Evolutionary conservation across 2,888 invertebrate species (phyloP), one percentile per base, ranked within the genome.

Genomic region (Tiliacea citrago): DNA sequence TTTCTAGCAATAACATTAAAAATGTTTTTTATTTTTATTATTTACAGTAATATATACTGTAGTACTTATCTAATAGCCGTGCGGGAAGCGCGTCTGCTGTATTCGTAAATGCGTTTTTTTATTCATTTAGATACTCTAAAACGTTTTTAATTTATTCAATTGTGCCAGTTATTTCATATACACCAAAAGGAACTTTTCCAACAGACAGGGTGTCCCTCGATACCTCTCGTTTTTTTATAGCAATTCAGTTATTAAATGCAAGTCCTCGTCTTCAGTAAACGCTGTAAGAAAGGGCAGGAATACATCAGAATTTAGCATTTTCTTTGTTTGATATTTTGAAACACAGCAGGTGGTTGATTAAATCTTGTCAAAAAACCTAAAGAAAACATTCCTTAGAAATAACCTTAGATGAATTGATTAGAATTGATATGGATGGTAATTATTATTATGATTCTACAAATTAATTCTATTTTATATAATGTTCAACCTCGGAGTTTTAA

Each of bases 401-500:
- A n/a, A n/a, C n/a, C n/a, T n/a, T n/a, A n/a, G n/a, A n/a, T n/a
- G 2, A 24, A 24, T 67, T 7, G 0, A 21, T 42, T 29, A 58
- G 7, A 57, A 47, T 49, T 39, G 16, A n/a, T 9, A 35, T 35
- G 18, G 0, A 71, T 47, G n/a, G 49, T 9, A 1, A 39, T 16
- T 16, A 35, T 35, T 35, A 29, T 35, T 13, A 12, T 62, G 13
- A 10, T 71, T 53, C 3, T 42, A 49, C 9, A 53, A n/a, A 58
- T 9, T 16, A 0, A 24, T 47, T 16, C 6, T 42, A 63, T 49
- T 42, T 45, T 75, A n/a, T n/a, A 12, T 61, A n/a, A 63, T 12
- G 13, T 29, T 18, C 8, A 58, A 39, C 71, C 29, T 65, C 9
- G n/a, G 55, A 60, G 51, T 68, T 65, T 62, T 24, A 68, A 51